Conservation (phyloP, 2,888 invertebrate species). For the Thyatira batis region DNA sequence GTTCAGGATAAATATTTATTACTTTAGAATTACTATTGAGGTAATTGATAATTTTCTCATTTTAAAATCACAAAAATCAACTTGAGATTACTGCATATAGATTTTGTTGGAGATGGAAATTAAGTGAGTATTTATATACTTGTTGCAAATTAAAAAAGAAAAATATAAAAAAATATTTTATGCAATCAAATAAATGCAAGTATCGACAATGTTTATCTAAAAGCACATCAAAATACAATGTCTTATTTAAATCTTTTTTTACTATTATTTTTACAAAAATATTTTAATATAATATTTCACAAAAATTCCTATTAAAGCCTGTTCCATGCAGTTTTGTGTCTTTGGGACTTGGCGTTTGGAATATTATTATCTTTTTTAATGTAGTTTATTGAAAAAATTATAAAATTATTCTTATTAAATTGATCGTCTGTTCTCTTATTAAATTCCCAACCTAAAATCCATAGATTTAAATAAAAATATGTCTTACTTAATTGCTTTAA, state of each 20-base stretch:
- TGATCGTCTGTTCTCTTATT: too few relatives aligned
- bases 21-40: too few relatives aligned
- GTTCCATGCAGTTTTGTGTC: constrained; percentile 59
- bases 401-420: background rate
- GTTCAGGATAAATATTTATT: too few relatives aligned
- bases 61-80: too few relatives aligned
- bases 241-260: constrained; percentile 12
- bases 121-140: background rate
- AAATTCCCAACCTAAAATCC: too few relatives aligned
- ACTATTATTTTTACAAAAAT: constrained; percentile 33
- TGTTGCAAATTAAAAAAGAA: background rate
- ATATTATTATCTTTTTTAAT: constrained; percentile 17
- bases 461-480: too few relatives aligned
- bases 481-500: background rate
- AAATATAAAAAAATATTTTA: background rate
- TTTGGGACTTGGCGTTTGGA: constrained; percentile 29
- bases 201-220: constrained; percentile 19
- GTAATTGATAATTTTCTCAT: too few relatives aligned
- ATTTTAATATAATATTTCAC: constrained; percentile 29
- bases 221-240: constrained; percentile 50
- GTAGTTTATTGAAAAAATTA: background rate
- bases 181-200: background rate
- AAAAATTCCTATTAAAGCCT: constrained; percentile 66
- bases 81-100: too few relatives aligned
- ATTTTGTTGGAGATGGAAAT: too few relatives aligned